These are phyloP conservation scores for Eilema caniola DNA, from an alignment of 2,888 invertebrate species.

Conservation along the genomic window DNA sequence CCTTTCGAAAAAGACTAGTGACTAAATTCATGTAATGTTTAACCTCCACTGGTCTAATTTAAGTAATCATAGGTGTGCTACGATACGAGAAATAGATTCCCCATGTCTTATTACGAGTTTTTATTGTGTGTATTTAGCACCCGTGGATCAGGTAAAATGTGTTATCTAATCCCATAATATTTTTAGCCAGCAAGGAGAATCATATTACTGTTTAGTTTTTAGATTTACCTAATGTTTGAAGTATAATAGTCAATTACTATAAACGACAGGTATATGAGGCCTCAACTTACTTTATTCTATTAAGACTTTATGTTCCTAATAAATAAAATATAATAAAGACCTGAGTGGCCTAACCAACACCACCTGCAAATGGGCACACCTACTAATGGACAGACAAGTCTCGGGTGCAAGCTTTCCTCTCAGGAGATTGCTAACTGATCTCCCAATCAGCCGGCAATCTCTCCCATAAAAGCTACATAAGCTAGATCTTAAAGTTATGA, in stretches of 20 bases:
- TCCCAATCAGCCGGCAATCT: not conserved
- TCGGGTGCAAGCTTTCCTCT: not conserved
- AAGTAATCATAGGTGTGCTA: not conserved
- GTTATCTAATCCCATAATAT: constrained; percentile 23
- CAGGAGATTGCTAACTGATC: not conserved
- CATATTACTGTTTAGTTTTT: not conserved
- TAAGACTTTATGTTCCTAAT: no score
- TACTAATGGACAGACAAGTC: not conserved
- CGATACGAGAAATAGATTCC: not conserved
- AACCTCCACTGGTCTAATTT: not conserved
- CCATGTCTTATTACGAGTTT: constrained; percentile 10
- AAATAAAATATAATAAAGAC: not conserved
- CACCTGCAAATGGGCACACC: not conserved
- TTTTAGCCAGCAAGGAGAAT: constrained; percentile 48
- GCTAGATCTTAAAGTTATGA: not conserved
- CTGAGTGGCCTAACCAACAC: not conserved
- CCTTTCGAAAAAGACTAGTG: not conserved
- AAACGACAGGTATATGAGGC: not conserved
- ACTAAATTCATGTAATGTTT: not conserved
- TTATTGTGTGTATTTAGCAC: constrained; percentile 35
- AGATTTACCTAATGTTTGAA: no score
- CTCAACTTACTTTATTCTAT: no score
- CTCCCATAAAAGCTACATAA: not conserved
- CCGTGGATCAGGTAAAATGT: constrained; percentile 56
- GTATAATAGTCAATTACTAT: not conserved